Conservation (phyloP, 2,888 invertebrate species). For the Ischnus inquisitorius region DNA sequence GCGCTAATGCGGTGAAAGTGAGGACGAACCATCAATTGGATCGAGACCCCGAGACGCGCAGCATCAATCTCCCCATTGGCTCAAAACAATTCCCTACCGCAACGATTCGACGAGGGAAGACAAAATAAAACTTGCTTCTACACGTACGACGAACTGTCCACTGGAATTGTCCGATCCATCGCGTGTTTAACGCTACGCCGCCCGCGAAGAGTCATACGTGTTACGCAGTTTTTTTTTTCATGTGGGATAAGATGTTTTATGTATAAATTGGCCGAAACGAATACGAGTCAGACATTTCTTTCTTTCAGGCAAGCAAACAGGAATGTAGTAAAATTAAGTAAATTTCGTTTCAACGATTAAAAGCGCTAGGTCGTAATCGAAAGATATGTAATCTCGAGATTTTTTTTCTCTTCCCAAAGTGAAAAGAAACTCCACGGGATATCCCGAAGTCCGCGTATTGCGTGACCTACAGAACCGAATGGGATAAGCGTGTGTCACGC, state of each 20-base stretch:
- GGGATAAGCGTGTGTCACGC: too few species aligned
- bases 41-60: neutral
- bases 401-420: neutral
- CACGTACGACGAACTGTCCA: constrained; percentile 12
- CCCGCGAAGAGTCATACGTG: neutral
- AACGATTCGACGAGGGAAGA: neutral
- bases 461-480: too few species aligned
- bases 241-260: neutral
- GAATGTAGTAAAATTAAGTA: neutral
- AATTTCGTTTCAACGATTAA: neutral
- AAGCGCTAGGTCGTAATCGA: neutral
- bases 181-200: constrained; percentile 3
- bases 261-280: neutral
- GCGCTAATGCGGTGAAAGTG: constrained; percentile 65
- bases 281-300: neutral
- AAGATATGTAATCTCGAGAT: neutral
- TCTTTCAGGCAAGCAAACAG: neutral
- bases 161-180: neutral
- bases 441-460: too few species aligned
- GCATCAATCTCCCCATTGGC: neutral
- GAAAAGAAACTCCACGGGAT: too few species aligned
- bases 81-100: neutral
- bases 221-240: neutral
- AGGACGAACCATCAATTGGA: neutral
- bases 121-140: neutral